Evolutionary conservation across 2,888 invertebrate species (phyloP), one percentile per base, ranked within the genome.

Genomic region (Steromphala cineraria): DNA sequence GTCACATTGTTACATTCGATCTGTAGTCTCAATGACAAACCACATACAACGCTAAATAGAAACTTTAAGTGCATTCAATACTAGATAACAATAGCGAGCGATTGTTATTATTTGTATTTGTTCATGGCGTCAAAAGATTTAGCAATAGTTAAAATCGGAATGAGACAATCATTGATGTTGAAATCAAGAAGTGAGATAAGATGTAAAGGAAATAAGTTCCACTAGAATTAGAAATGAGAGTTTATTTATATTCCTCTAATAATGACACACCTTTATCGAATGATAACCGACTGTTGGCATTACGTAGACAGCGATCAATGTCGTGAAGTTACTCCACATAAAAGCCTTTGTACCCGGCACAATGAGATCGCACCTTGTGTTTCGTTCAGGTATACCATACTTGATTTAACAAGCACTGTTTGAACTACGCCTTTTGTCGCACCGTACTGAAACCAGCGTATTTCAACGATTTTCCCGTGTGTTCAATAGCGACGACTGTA

Each of bases 1-100:
- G 71, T 36, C 71, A 19, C 36, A 36, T 71, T 71, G 71, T 71
- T 36, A 71, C 71, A 17, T 71, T 71, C 71, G 71, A 71, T 71
- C 36, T 71, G 36, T n/a, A 31, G 15, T 36, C 5, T 24, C 19
- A 56, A 56, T 21, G 21, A 21, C 24, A 21, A 21, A 56, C 56
- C 4, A 2, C 56, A 56, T 56, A 10, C 56, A 56, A 21, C 24
- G 56, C 19, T 21, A 21, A 19, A 24, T 21, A 56, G 24, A 56
- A 56, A 56, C 56, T 56, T 56, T 56, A 21, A 56, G 21, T 21
- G 56, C 56, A 56, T 56, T 56, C 56, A 56, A 21, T 56, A 24
- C 19, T 0, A 10, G 21, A 10, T 7, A 56, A 56, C 56, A 56
- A 56, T 56, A 13, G 56, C 3, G 19, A 15, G 24, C 56, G 24